Evolutionary conservation across 2,797 vertebrate genomes (phyloP).

Genomic region (Aphelocoma californica): DNA sequence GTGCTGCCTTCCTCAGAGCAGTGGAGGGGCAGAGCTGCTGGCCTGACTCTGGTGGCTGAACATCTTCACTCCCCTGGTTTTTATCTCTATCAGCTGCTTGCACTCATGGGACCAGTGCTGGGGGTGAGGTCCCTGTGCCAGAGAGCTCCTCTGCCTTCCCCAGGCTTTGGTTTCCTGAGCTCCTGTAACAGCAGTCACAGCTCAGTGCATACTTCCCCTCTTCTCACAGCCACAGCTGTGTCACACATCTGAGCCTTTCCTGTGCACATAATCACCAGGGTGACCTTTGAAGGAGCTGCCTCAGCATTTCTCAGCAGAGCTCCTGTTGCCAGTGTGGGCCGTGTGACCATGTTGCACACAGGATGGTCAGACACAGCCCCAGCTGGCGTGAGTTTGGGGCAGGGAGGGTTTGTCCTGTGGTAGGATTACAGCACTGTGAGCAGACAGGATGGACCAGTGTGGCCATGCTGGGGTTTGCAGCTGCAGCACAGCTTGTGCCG

Average conservation of each 20-base stretch:
- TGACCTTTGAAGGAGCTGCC: conserved; percentile 21
- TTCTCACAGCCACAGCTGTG: background rate
- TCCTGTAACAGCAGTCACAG: background rate
- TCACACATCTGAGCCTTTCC: background rate
- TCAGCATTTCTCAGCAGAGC: background rate
- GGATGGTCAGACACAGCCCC: background rate
- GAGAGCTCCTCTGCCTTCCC: background rate
- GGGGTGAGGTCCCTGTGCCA: accelerated
- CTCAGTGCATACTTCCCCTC: background rate
- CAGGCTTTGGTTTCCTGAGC: background rate
- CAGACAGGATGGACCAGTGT: accelerated
- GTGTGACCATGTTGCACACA: accelerated
- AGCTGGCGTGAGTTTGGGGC: accelerated
- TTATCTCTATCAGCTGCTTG: background rate
- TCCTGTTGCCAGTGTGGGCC: background rate
- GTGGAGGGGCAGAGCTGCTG: background rate
- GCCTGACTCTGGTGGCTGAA: background rate
- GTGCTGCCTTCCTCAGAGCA: background rate
- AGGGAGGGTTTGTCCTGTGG: background rate
- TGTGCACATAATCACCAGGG: accelerated
- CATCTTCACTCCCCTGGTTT: background rate
- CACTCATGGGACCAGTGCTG: background rate
- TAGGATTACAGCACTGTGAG: background rate
- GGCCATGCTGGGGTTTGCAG: background rate
- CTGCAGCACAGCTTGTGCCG: background rate